Evolutionary conservation across 2,113 vertebrate species (phyloP).

Genomic region (Epinephelus lanceolatus): DNA sequence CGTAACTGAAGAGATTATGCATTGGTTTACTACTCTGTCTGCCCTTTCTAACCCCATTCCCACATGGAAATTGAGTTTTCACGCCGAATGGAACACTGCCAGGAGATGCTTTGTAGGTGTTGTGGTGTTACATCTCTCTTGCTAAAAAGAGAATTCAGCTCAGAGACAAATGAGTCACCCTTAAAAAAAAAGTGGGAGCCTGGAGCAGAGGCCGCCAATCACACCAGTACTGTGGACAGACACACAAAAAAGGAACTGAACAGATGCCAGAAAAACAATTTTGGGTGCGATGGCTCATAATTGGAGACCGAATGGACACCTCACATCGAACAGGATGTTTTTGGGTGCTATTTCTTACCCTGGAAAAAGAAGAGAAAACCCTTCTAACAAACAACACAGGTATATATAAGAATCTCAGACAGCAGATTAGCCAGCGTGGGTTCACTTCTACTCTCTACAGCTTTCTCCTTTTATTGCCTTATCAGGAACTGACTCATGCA

Average conservation of each 20-base stretch:
- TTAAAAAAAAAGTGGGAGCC: constrained; percentile 8
- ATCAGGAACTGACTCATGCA: constrained; percentile 67
- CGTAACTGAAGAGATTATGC: constrained; percentile 7
- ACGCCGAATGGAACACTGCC: constrained; percentile 37
- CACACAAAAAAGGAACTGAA: not conserved
- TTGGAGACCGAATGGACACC: not conserved
- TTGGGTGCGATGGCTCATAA: not conserved
- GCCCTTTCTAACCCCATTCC: constrained; percentile 51
- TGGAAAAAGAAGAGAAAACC: not conserved
- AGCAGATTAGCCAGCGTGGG: constrained; percentile 43
- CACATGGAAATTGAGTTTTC: constrained; percentile 57
- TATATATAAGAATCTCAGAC: constrained; percentile 8
- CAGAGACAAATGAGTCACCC: constrained; percentile 60
- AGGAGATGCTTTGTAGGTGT: constrained; percentile 39
- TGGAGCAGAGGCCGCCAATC: constrained; percentile 25
- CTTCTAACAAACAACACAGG: constrained; percentile 1
- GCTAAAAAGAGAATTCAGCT: constrained; percentile 57
- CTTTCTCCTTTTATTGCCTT: constrained; percentile 53
- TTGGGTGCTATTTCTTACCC: constrained; percentile 6
- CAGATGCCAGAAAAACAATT: not conserved
- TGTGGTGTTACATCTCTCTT: constrained; percentile 49
- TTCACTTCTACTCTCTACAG: constrained; percentile 18
- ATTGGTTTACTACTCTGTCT: constrained; percentile 42
- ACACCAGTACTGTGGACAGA: not conserved
- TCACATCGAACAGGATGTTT: not conserved